Base-by-base conservation (phyloP, 2,888 invertebrate species). In the Melitaea athalia region DNA sequence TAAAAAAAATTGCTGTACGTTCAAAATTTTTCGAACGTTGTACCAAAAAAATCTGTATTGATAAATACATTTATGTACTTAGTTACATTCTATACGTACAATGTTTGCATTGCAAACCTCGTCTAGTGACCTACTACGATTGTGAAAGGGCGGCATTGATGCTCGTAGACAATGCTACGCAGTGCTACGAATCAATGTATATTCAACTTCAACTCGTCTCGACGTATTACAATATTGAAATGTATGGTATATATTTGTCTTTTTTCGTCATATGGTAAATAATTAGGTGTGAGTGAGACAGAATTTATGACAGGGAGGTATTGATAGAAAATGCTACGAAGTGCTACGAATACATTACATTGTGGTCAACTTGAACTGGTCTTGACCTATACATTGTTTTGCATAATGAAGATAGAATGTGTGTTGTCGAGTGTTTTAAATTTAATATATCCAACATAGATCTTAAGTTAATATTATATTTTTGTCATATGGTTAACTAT, bases 371-470 rank as follows among this genome's bases (percentile, higher is more conserved):
- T 38, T 57, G 57, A n/a, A 33, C 38, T 57, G 57, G 8, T 57
- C 38, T 38, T 57, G 57, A 57, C 33, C 57, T 57, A 38, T 57
- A 15, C 42, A 57, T 57, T 57, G 42, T 57, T 57, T 57, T 57
- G 42, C 57, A 60, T 60, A 17, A 45, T 47, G 47, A 60, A 43
- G 33, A 31, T 6, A 5, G 43, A 6, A 11, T 53, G 52, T 60
- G 33, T 52, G 45, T 33, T 17, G 45, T 47, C 42, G 50, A 55
- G 55, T 66, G 43, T 52, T 52, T 38, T 17, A 53, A 55, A 49
- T 49, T 55, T 55, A 61, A 67, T 62, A 62, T 24, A 24, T 24
- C 24, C 1, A 24, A 3, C 24, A 24, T 24, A 24, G 24, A 24
- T 24, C 61, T 66, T 52, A 8, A 33, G 49, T 45, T 66, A n/a